Evolutionary conservation across 2,888 invertebrate species (phyloP), one percentile per base, ranked within the genome.

Genomic region (Sussaba pulchella): DNA sequence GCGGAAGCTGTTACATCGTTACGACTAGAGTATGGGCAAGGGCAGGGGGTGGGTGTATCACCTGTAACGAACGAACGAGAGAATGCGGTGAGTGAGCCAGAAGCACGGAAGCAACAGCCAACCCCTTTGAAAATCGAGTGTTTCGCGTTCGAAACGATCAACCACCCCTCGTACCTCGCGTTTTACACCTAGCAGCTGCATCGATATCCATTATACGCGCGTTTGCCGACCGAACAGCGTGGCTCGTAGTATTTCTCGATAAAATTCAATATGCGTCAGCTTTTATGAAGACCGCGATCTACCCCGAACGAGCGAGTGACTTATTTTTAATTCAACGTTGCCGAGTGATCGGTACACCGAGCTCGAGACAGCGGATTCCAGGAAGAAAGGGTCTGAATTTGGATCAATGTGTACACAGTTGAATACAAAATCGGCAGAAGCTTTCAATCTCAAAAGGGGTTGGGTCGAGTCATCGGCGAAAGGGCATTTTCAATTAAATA

Each of bases 401-500:
- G 47, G 26, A 75, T 75, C 36, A 12, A 67, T 75, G 59, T 70
- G 61, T 64, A 57, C 31, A 36, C 61, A 61, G 50, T 14, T 2
- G 36, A 52, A 45, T 66, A 59, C 63, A 52, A 69, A 70, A 71
- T 78, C 52, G 66, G 12, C 50, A 50, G 70, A 77, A 81, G 64
- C 77, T 78, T 78, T 78, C 76, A 81, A 82, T 81, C 54, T 71
- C 57, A 12, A 78, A 79, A 82, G 76, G 73, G 73, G 66, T 79
- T 70, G 70, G 54, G 36, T 75, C 79, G 74, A 80, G 74, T 75
- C 79, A 83, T 83, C 79, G 78, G 70, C 71, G 78, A 74, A 85
- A 85, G 85, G 87, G 89, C 85, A 91, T 91, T 91, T 91, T 91
- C 90, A 92, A 91, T 92, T 91, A 91, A 91, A 91, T 91, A 91